A percentile compares a stretch with the other conserved stretches of the same genome.
These are phyloP conservation scores for Hyalella azteca DNA, from an alignment of 2,888 invertebrate species.

Conservation along the genomic window DNA sequence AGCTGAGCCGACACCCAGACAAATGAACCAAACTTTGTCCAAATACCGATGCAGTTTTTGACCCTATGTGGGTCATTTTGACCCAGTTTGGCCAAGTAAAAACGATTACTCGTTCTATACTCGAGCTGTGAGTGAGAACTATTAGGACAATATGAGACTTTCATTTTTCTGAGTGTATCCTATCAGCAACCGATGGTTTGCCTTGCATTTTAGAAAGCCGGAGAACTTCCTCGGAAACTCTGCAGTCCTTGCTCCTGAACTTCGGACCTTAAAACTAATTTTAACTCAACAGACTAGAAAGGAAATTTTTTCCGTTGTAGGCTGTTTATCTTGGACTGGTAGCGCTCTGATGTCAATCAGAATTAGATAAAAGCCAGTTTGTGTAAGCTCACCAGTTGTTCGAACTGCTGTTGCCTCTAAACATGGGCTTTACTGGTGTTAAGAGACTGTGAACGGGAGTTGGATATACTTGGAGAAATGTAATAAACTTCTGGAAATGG, in stretches of 20 bases:
- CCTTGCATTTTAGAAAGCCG: neutral
- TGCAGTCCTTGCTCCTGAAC: neutral
- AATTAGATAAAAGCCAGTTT: constrained; percentile 15
- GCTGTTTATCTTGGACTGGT: constrained; percentile 27
- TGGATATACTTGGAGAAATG: neutral
- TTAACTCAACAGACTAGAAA: constrained; percentile 22
- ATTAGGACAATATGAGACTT: too few species aligned
- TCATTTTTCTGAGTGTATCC: too few species aligned
- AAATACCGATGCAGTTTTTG: too few species aligned
- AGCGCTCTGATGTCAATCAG: constrained; percentile 32
- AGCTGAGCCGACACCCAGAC: too few species aligned
- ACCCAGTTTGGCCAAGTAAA: too few species aligned
- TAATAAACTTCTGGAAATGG: too few species aligned
- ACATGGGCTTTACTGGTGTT: neutral
- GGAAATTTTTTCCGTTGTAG: constrained; percentile 22
- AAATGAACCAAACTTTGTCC: too few species aligned
- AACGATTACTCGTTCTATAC: too few species aligned
- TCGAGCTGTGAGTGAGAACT: too few species aligned
- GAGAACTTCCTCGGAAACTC: constrained; percentile 8
- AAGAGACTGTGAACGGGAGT: neutral
- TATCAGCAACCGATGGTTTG: neutral
- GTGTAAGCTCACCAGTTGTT: constrained; percentile 13
- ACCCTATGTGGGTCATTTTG: too few species aligned
- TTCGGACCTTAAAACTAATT: constrained; percentile 27
- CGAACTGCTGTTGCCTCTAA: constrained; percentile 14